Evolutionary conservation across 2,888 invertebrate species (phyloP), one percentile per base, ranked within the genome.

Genomic region (Drosophila emarginata): DNA sequence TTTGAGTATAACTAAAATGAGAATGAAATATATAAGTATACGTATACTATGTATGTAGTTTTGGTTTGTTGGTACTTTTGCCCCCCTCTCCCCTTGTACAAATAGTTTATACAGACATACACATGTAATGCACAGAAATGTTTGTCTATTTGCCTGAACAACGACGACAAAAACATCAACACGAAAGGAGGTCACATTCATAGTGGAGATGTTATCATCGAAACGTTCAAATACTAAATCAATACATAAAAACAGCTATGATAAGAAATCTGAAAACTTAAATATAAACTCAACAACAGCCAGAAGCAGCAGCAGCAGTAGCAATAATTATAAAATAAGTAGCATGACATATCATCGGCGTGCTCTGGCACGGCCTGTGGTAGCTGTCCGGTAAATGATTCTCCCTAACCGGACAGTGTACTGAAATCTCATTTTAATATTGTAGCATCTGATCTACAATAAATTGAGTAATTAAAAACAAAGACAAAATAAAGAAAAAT

Each of bases 1-100:
- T 90, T 93, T 94, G 81, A 94, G 92, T 79, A 94, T 92, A 52
- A 92, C 92, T 92, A 37, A 0, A 71, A 45, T 9, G 32, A 6
- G 21, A 50, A 40, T 3, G n/a, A 1, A 7, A 37, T 5, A 32
- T 7, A 14, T 1, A 32, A 36, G 51, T n/a, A n/a, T n/a, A n/a
- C n/a, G n/a, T n/a, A n/a, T n/a, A n/a, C n/a, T n/a, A n/a, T n/a
- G n/a, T n/a, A n/a, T n/a, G 53, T 36, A 12, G 28, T 39, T 39
- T 58, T 52, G 0, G 12, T 18, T 7, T 40, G n/a, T 7, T 40
- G n/a, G 4, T 23, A 23, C 23, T 23, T 6, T 26, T n/a, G n/a
- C 9, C 15, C 40, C 40, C 40, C 18, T 18, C 18, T 18, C 21
- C 51, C 32, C 15, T 14, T 26, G 45, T 14, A 26, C 40, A 40